These are phyloP conservation scores for Hyperoplus lanceolatus DNA, from an alignment of 2,797 vertebrate species.

Conservation along the genomic window DNA sequence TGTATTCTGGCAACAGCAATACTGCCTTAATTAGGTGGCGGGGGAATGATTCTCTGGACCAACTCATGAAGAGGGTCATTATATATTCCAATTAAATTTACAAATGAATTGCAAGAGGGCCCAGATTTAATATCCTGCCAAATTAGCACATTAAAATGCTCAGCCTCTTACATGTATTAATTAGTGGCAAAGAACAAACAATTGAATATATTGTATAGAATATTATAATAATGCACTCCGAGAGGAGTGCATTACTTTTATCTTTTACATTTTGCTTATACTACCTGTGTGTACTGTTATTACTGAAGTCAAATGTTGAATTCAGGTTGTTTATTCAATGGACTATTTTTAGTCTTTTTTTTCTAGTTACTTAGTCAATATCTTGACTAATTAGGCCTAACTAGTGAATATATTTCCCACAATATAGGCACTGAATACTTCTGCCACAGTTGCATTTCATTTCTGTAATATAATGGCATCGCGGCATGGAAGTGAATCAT, in stretches of 20 bases:
- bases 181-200: background rate
- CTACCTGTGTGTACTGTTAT: too few species aligned
- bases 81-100: background rate
- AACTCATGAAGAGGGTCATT: background rate
- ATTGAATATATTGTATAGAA: background rate
- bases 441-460: background rate
- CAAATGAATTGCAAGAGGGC: background rate
- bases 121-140: background rate
- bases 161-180: background rate
- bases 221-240: background rate
- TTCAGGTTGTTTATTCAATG: background rate
- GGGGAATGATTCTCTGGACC: background rate
- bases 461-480: background rate
- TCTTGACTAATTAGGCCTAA: too few species aligned
- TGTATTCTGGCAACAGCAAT: background rate
- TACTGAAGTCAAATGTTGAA: background rate
- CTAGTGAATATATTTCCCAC: background rate
- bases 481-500: too few species aligned
- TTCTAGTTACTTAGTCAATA: too few species aligned
- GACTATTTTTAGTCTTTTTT: background rate
- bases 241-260: background rate
- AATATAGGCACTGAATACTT: background rate
- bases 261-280: conserved; percentile 1
- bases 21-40: background rate
- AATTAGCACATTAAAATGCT: background rate